Conservation (phyloP, 2,797 vertebrate genomes). For the Meda fulgida region DNA sequence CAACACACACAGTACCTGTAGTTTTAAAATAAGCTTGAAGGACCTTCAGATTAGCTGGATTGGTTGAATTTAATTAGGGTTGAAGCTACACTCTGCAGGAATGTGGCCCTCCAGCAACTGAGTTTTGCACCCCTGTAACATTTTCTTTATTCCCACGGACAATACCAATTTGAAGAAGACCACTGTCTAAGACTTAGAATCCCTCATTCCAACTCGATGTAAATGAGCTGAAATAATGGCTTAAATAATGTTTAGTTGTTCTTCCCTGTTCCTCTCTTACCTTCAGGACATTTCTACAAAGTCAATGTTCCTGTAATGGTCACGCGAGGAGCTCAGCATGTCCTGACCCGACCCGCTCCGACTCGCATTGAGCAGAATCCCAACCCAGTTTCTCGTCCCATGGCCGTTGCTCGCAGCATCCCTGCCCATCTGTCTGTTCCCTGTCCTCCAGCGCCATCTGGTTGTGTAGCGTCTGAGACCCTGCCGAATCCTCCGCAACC, state of each 20-base stretch:
- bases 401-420: conserved; percentile 48
- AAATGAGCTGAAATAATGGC: too few relatives aligned
- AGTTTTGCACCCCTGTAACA: too few relatives aligned
- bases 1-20: too few relatives aligned
- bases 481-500: neutral
- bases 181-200: too few relatives aligned
- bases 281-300: conserved; percentile 91
- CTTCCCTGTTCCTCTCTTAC: neutral
- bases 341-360: conserved; percentile 73
- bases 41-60: too few relatives aligned
- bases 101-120: too few relatives aligned
- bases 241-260: neutral
- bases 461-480: neutral
- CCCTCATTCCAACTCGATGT: too few relatives aligned
- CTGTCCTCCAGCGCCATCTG: conserved; percentile 53
- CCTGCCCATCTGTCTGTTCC: conserved; percentile 61
- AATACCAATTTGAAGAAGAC: too few relatives aligned
- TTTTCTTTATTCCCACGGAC: too few relatives aligned
- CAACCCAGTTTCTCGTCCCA: conserved; percentile 60
- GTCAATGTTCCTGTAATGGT: conserved; percentile 93
- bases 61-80: too few relatives aligned
- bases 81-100: too few relatives aligned
- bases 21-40: too few relatives aligned
- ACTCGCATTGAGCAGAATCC: conserved; percentile 71
- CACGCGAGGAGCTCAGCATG: conserved; percentile 78